Base-by-base conservation (phyloP, 1,140 invertebrate genomes). In the Heliothis subflexa region DNA sequence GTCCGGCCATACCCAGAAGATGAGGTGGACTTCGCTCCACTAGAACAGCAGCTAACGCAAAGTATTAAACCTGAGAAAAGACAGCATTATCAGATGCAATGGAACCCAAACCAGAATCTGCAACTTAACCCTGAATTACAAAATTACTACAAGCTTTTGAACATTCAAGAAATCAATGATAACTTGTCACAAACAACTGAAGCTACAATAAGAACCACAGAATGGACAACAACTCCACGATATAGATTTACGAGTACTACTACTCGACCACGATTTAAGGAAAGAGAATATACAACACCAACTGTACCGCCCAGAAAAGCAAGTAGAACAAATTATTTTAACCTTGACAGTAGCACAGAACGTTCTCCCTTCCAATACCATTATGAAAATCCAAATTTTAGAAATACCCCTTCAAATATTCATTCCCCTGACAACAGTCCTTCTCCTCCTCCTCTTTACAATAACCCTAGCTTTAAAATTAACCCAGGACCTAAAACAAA, bases 1-100 rank as follows among this genome's bases (percentile, higher is more conserved):
- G 78, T 82, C 2, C 76, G 54, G 52, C 61, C 81, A 14, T 59
- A 50, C 3, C 73, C 73, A 62, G 57, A 75, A 40, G 52, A 62
- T 13, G 59, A 64, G 40, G 33, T 11, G 7, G 47, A 28, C 11
- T 75, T 52, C 14, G 1, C 12, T 28, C 13, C 50, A 14, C 10
- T 52, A 18, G 59, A 75, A 16, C 18, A 75, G 50, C 45, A 50
- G 14, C 33, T 52, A 10, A 21, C n/a, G 14, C 59, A 52, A 64
- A 75, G n/a, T 12, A 16, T 59, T 64, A 21, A 64, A 40, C 16
- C n/a, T 33, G 12, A 61, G 9, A 62, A 16, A 28, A 18, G 25
- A 21, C 45, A n/a, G 18, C 33, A 21, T 7, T 49, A 49, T 61
- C 33, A 59, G 25, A 4, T 47, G 10, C 18, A 21, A 45, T 28